A percentile compares a stretch with the other conserved stretches of the same genome.
phyloP scores from a whole-genome alignment of 1,140 invertebrate genomes.

The Aphelenchoides besseyi region DNA sequence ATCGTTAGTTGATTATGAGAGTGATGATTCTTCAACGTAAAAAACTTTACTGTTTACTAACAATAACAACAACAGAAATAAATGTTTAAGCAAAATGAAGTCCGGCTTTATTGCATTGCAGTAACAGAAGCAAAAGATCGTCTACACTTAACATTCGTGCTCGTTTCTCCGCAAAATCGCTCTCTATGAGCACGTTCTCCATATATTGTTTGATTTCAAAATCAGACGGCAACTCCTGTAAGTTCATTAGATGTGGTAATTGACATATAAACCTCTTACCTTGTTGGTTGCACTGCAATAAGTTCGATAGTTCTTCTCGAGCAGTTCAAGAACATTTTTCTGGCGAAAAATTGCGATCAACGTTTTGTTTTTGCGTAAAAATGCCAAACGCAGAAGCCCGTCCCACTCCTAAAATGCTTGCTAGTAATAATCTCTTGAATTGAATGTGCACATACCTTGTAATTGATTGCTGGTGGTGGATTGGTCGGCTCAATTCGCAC shows the following conservation, averaged over 20 bases:
- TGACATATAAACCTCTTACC: slow-evolving; percentile 66
- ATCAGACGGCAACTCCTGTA: slow-evolving; percentile 74
- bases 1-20: too few relatives aligned
- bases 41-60: neutral
- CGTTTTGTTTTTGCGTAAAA: slow-evolving; percentile 92
- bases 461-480: slow-evolving; percentile 91
- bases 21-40: neutral
- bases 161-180: slow-evolving; percentile 73
- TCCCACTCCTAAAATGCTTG: slow-evolving; percentile 78
- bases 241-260: slow-evolving; percentile 49
- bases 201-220: slow-evolving; percentile 83
- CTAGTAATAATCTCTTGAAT: neutral
- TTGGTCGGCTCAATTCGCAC: slow-evolving; percentile 92
- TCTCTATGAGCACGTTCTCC: slow-evolving; percentile 72
- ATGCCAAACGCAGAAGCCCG: slow-evolving; percentile 86
- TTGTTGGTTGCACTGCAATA: slow-evolving; percentile 82
- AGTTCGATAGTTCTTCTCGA: slow-evolving; percentile 87
- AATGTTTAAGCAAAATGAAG: slow-evolving; percentile 54
- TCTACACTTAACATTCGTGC: slow-evolving; percentile 91
- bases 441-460: slow-evolving; percentile 67
- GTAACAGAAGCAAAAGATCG: slow-evolving; percentile 77
- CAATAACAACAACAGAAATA: slow-evolving; percentile 19
- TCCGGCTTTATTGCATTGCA: slow-evolving; percentile 57
- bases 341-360: slow-evolving; percentile 80
- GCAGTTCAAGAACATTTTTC: slow-evolving; percentile 74